These are phyloP conservation scores for Hoplodrina ambigua DNA, from an alignment of 2,888 invertebrate genomes.

Conservation along the genomic window DNA sequence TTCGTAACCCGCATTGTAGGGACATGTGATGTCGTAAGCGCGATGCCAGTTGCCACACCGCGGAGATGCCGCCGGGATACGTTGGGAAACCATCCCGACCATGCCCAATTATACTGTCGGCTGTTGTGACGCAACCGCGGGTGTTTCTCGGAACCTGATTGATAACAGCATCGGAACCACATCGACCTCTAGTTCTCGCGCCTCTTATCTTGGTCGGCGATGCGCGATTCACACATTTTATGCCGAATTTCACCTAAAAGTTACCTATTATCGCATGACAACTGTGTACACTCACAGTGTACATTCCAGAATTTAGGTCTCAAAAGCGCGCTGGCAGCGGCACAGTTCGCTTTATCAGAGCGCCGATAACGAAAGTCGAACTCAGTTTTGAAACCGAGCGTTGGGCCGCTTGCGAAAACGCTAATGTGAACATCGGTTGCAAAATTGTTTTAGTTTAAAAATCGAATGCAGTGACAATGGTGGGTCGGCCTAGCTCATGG, in stretches of 20 bases:
- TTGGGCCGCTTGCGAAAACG: slow-evolving; percentile 90
- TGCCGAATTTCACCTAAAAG: slow-evolving; percentile 35
- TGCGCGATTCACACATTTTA: slow-evolving; percentile 37
- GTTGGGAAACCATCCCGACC: slow-evolving; percentile 90
- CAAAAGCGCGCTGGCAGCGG: slow-evolving; percentile 84
- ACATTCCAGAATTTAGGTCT: slow-evolving; percentile 84
- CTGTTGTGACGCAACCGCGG: slow-evolving; percentile 80
- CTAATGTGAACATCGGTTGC: slow-evolving; percentile 90
- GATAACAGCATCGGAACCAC: slow-evolving; percentile 71
- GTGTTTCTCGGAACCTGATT: slow-evolving; percentile 79
- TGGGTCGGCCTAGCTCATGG: slow-evolving; percentile 59
- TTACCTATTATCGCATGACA: slow-evolving; percentile 49
- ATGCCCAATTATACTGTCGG: slow-evolving; percentile 85
- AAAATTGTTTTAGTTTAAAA: slow-evolving; percentile 90
- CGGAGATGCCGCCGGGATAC: slow-evolving; percentile 87
- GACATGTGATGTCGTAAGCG: slow-evolving; percentile 88
- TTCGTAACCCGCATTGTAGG: slow-evolving; percentile 89
- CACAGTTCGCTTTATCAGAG: slow-evolving; percentile 88
- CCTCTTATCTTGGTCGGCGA: slow-evolving; percentile 49
- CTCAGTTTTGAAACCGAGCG: slow-evolving; percentile 88
- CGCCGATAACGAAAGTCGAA: slow-evolving; percentile 89
- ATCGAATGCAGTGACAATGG: slow-evolving; percentile 82
- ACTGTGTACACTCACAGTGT: slow-evolving; percentile 55
- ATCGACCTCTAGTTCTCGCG: slow-evolving; percentile 47
- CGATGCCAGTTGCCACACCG: slow-evolving; percentile 83